Conservation (phyloP, 2,113 vertebrate species). For the Alethe diademata region DNA sequence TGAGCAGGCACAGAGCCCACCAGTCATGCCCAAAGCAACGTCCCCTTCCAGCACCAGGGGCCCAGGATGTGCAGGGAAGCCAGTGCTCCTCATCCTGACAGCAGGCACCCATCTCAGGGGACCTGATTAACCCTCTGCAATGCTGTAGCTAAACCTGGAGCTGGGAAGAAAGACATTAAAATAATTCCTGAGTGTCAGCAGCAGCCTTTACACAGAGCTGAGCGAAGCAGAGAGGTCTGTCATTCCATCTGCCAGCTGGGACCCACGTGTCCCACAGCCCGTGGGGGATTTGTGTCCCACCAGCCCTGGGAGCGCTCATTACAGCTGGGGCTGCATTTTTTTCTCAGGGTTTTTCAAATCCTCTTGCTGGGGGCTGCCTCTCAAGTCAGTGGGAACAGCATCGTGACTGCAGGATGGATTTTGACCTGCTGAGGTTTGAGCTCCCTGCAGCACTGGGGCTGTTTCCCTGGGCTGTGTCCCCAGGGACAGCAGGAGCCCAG, state of each 20-base stretch:
- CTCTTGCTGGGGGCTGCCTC: background rate
- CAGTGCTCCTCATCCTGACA: background rate
- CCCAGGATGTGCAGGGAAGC: background rate
- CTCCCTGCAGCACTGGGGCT: background rate
- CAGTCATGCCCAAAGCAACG: rapidly evolving
- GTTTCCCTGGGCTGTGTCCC: background rate
- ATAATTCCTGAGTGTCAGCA: background rate
- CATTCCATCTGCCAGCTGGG: background rate
- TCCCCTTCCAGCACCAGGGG: background rate
- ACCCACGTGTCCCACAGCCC: background rate
- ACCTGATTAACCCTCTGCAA: background rate
- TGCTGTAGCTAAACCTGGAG: background rate
- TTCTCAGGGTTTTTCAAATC: background rate
- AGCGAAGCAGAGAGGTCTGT: background rate
- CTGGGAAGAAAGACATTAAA: background rate
- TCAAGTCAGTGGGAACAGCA: background rate
- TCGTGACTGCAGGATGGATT: background rate
- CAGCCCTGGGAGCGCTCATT: rapidly evolving
- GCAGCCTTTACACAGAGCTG: background rate
- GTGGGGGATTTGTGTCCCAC: background rate
- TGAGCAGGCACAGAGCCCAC: background rate
- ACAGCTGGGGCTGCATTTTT: background rate
- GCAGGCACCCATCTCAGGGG: background rate
- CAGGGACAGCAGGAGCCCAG: background rate
- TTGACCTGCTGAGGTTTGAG: background rate